phyloP scores from a whole-genome alignment of 2,888 invertebrate genomes.

The Apamea epomidion region DNA sequence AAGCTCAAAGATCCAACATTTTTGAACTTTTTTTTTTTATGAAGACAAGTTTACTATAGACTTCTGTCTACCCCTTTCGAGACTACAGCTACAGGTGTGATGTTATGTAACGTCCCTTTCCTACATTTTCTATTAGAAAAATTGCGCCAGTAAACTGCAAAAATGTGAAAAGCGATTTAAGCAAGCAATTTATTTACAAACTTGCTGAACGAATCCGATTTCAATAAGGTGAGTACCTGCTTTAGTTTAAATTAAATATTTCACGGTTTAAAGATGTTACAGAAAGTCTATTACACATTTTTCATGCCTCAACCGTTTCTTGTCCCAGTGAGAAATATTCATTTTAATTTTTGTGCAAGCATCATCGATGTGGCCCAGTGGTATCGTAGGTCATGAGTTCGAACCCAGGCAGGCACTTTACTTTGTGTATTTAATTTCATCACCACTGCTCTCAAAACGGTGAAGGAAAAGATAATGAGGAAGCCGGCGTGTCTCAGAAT shows the following conservation, averaged over 20 bases:
- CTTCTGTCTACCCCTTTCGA: background rate
- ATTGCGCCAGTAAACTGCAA: background rate
- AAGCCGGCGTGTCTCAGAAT: no score
- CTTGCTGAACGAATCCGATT: slow-evolving; percentile 27
- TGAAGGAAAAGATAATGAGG: no score
- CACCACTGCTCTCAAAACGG: no score
- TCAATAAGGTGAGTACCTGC: background rate
- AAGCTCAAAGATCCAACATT: no score
- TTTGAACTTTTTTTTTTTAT: no score
- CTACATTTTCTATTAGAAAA: background rate
- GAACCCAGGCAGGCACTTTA: no score
- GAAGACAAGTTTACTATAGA: background rate
- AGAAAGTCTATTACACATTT: slow-evolving; percentile 11
- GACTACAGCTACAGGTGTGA: background rate
- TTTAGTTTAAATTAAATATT: slow-evolving; percentile 11
- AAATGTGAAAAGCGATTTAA: background rate
- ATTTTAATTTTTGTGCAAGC: slow-evolving; percentile 15
- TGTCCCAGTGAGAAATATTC: slow-evolving; percentile 14
- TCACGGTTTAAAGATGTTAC: slow-evolving; percentile 15
- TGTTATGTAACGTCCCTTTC: background rate
- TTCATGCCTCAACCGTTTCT: slow-evolving; percentile 10
- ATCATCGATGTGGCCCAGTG: no score
- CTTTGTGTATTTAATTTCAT: no score
- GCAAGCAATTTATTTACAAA: slow-evolving; percentile 3
- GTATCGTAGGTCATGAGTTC: no score